Conservation (phyloP, 2,113 vertebrate species). For the Pygoscelis adeliae region DNA sequence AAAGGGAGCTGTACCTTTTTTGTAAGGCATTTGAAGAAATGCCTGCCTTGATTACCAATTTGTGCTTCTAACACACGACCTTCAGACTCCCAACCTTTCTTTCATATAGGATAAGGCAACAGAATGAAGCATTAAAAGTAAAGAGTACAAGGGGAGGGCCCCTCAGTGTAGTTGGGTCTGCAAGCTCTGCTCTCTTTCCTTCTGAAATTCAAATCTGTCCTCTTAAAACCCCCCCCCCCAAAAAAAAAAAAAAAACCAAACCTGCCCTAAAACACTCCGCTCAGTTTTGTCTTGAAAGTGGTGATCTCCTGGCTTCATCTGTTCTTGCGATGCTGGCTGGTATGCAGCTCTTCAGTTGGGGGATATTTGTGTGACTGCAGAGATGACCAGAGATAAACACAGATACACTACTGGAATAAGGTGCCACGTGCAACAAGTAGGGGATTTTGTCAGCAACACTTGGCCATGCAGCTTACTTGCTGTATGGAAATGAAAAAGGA, state of each 20-base stretch:
- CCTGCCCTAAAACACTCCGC: neutral
- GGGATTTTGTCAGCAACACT: neutral
- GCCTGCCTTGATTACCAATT: neutral
- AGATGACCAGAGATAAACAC: neutral
- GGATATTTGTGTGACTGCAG: neutral
- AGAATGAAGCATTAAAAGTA: neutral
- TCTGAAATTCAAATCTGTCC: no score
- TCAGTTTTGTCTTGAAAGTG: neutral
- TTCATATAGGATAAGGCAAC: neutral
- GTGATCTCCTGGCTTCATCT: neutral
- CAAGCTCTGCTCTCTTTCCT: neutral
- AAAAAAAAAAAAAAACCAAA: no score
- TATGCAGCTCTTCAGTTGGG: rapidly evolving
- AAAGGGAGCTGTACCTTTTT: neutral
- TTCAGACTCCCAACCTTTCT: neutral
- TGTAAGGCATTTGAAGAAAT: neutral
- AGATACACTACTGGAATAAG: rapidly evolving
- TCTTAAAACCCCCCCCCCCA: no score
- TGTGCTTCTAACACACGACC: neutral
- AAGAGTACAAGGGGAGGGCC: neutral
- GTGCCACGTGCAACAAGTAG: rapidly evolving
- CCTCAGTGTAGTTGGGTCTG: neutral
- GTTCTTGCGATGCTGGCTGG: neutral
- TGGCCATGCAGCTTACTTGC: neutral
- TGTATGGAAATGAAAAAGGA: neutral